phyloP scores from a whole-genome alignment of 1,140 invertebrate genomes.

The Drosophila micromelanica region DNA sequence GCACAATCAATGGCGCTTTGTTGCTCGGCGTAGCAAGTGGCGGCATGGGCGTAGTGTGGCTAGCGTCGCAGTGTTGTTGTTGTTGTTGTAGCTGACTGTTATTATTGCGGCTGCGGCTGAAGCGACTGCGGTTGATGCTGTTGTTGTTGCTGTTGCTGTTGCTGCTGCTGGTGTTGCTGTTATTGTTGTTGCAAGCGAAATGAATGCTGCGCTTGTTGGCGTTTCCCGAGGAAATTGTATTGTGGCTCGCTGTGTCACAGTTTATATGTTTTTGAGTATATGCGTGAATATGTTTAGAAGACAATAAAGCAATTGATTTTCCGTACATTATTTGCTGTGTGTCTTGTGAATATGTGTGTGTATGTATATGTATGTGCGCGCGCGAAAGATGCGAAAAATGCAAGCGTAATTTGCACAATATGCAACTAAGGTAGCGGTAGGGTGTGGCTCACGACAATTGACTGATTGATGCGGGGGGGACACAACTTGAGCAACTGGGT shows the following conservation, averaged over 20 bases:
- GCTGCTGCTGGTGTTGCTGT: slow-evolving; percentile 21
- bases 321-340: slow-evolving; percentile 44
- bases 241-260: slow-evolving; percentile 35
- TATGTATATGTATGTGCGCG: slow-evolving; percentile 20
- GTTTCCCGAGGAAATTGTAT: slow-evolving; percentile 48
- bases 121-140: slow-evolving; percentile 26
- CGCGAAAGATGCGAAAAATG: slow-evolving; percentile 14
- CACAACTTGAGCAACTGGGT: slow-evolving; percentile 33
- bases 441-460: slow-evolving; percentile 7
- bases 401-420: slow-evolving; percentile 55
- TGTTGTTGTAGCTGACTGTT: slow-evolving; percentile 34
- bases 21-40: slow-evolving; percentile 59
- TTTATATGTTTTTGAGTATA: slow-evolving; percentile 30
- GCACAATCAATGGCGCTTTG: slow-evolving; percentile 67
- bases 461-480: slow-evolving; percentile 28
- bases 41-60: slow-evolving; percentile 68
- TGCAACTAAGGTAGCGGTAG: slow-evolving; percentile 29
- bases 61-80: slow-evolving; percentile 37
- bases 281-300: slow-evolving; percentile 57
- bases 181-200: slow-evolving; percentile 52
- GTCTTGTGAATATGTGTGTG: background rate
- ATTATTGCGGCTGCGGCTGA: slow-evolving; percentile 37
- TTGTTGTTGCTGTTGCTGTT: slow-evolving; percentile 4
- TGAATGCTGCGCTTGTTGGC: slow-evolving; percentile 62
- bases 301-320: slow-evolving; percentile 55